Evolutionary conservation across 1,140 invertebrate genomes (phyloP), one percentile per base, ranked within the genome.

Genomic region (Helicorthomorpha holstii): DNA sequence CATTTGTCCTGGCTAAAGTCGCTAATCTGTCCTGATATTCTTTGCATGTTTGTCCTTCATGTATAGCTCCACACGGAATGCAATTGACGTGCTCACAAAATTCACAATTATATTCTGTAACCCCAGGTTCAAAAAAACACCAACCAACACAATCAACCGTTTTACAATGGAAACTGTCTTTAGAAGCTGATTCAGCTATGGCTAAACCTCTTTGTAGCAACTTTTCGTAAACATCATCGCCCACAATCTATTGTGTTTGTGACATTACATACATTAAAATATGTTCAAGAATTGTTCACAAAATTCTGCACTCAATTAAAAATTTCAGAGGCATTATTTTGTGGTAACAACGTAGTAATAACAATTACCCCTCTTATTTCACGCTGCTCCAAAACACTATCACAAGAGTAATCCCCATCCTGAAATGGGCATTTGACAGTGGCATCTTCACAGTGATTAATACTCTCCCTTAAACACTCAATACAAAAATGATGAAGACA

Each of bases 141-240:
- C 88, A 93, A n/a, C 86, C 86, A 34, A 70, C 75, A 64, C 91
- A 95, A 67, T 94, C 83, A 0, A 80, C 75, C 0, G 87, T 89
- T 66, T 88, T 86, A 66, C 90, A 95, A 61, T 93, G 89, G 67
- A 91, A 92, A 21, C 86, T 80, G 62, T 91, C 87, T 26, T 75
- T 71, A 26, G 81, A 83, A 58, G 79, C 80, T 63, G 79, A 82
- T 66, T 92, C 86, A 3, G 87, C 88, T 53, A 81, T 75, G 22
- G 78, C 73, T 22, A 93, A 73, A 19, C 85, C 83, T 59, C 82
- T 79, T 21, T 81, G 78, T n/a, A 91, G 68, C 69, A 85, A 80
- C 50, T 80, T 75, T 59, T 88, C 82, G 66, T 84, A 90, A 26
- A 83, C 66, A 52, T 79, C 75, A 16, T 72, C 63, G 21, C 77